Base-by-base conservation (phyloP, 2,888 invertebrate species). In the Stenodera caucasica region DNA sequence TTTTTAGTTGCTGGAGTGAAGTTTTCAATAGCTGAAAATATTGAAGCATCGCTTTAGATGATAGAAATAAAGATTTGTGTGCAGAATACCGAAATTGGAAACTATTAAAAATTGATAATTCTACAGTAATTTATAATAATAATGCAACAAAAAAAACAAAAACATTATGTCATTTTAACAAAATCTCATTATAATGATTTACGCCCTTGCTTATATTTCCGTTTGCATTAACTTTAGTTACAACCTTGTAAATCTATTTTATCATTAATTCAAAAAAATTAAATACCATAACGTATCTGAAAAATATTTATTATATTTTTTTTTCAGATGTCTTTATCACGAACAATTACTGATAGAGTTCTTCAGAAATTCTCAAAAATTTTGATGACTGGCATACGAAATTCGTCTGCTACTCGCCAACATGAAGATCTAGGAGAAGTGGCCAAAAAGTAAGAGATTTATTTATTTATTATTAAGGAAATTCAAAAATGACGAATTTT, bases 321-420 rank as follows among this genome's bases (percentile, higher is more conserved):
- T n/a, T 69, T 70, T 54, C 63, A 71, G 70, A 72, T 72, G 72
- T 64, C 69, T 21, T 29, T 70, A 23, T 53, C 67, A 21, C 58
- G 67, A 57, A 58, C 54, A n/a, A 56, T 65, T 26, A 52, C 54
- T 21, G 45, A 57, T 55, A 61, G 59, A 15, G 53, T 70, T 23
- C 62, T 69, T 51, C 58, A 58, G 49, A 60, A 64, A 52, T 49
- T 60, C 3, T 50, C 66, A 29, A 65, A 61, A 55, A 32, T 66
- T 35, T 23, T 45, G 12, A 45, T 12, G 4, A n/a, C 12, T 5
- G 23, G 12, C 4, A n/a, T 5, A 12, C 23, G 21, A 23, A 45
- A 23, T n/a, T 11, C 45, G 21, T 23, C 6, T 11, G 23, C 21
- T 12, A 5, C 21, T 5, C 18, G 18, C 1, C 0, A 1, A n/a